Conservation (phyloP, 2,797 vertebrate genomes). For the Enteromius radiatus region DNA sequence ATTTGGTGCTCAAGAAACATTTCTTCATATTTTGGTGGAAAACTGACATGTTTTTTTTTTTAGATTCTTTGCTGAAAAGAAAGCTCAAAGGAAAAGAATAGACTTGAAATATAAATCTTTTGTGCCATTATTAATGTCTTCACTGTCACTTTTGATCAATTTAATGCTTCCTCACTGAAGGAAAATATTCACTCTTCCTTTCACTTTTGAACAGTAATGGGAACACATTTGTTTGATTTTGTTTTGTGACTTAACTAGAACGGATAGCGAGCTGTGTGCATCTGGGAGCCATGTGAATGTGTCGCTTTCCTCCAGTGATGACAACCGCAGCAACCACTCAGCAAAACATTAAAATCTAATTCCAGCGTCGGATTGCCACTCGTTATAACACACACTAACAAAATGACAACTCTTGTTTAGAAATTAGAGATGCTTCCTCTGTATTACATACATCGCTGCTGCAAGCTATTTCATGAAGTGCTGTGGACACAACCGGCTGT, state of each 20-base stretch:
- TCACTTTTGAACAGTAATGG: background rate
- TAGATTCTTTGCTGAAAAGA: background rate
- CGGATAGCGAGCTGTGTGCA: background rate
- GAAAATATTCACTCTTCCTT: background rate
- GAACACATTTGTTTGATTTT: background rate
- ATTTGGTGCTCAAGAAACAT: background rate
- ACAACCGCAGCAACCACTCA: conserved; percentile 5
- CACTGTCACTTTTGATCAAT: background rate
- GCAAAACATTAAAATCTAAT: conserved; percentile 26
- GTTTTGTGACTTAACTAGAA: conserved; percentile 9
- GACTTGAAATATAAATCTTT: background rate
- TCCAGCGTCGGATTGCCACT: background rate
- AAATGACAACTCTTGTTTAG: conserved; percentile 5
- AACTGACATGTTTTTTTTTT: background rate
- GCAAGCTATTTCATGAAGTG: background rate
- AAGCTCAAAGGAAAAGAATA: background rate
- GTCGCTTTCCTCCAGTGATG: background rate
- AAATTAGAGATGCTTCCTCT: conserved; percentile 26
- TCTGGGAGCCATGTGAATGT: conserved; percentile 8
- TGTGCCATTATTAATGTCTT: background rate
- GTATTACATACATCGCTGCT: background rate
- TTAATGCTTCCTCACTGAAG: background rate
- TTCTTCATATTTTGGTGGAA: background rate
- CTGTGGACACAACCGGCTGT: background rate
- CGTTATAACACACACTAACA: background rate